Conservation (phyloP, 2,797 vertebrate species). For the Micromesistius poutassou region DNA sequence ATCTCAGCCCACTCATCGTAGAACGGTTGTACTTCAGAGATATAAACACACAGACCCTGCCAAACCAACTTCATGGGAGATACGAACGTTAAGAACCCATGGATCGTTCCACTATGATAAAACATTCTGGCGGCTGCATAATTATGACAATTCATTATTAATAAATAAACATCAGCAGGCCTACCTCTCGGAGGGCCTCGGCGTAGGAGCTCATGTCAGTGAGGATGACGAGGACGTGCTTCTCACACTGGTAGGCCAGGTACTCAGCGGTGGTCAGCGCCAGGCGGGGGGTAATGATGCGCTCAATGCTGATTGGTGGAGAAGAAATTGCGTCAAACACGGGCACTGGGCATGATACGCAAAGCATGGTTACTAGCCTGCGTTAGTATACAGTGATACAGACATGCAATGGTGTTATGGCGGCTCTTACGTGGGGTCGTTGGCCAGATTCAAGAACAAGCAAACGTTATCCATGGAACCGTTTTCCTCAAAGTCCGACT, state of each 20-base stretch:
- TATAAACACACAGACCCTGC: background rate
- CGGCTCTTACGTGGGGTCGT: slow-evolving; percentile 74
- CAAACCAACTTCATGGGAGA: background rate
- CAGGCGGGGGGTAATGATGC: slow-evolving; percentile 77
- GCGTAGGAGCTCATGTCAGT: slow-evolving; percentile 80
- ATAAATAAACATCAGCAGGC: background rate
- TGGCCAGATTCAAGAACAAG: slow-evolving; percentile 76
- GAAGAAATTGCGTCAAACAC: slow-evolving; percentile 9
- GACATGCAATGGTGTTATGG: background rate
- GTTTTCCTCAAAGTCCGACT: slow-evolving; percentile 78
- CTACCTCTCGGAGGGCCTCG: slow-evolving; percentile 77
- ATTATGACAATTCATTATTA: background rate
- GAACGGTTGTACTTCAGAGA: background rate
- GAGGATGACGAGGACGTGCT: slow-evolving; percentile 77
- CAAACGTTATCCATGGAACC: slow-evolving; percentile 81
- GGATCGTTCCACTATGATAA: background rate
- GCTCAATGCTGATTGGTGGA: slow-evolving; percentile 67
- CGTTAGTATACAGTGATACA: background rate
- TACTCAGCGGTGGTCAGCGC: slow-evolving; percentile 76
- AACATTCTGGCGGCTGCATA: background rate
- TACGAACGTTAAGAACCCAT: background rate
- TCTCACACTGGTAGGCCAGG: slow-evolving; percentile 79
- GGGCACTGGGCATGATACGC: background rate
- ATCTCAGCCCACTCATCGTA: background rate
- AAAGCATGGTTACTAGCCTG: too few species aligned